Evolutionary conservation across 53 echinoderm and acorn worm species (phyloP).

Genomic region (Echinarachnius parma): DNA sequence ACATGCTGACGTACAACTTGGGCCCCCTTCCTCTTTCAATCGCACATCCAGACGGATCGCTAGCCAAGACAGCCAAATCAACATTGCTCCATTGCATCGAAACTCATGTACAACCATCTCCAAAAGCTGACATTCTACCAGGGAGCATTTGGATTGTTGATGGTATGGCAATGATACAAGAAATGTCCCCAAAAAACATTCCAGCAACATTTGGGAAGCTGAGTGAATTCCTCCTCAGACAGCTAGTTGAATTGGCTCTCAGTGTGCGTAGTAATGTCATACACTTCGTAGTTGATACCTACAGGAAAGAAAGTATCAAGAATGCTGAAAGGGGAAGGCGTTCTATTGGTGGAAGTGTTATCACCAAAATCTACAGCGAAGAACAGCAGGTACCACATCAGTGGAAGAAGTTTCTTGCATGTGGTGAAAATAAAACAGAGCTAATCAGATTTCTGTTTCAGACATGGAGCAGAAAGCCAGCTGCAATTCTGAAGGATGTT

Average conservation of each 20-base stretch:
- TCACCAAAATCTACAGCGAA: conserved; percentile 20
- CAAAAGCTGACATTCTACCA: not conserved
- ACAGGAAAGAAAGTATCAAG: conserved; percentile 31
- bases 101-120: not conserved
- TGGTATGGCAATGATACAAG: conserved; percentile 30
- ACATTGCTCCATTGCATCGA: conserved; percentile 6
- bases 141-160: conserved; percentile 28
- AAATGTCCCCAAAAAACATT: not conserved
- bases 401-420: conserved; percentile 44
- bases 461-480: conserved; percentile 9
- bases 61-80: conserved; percentile 12
- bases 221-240: not conserved
- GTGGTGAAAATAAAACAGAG: conserved; percentile 19
- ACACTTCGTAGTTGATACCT: conserved; percentile 33
- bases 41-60: not conserved
- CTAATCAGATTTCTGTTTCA: conserved; percentile 20
- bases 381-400: conserved; percentile 39
- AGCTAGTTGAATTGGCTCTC: not conserved
- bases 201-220: conserved; percentile 12
- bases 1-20: conserved; percentile 18
- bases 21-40: conserved; percentile 15
- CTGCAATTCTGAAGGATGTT: conserved; percentile 6
- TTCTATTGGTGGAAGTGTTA: not conserved
- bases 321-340: conserved; percentile 20
- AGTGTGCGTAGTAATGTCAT: not conserved